A percentile compares a stretch with the other conserved stretches of the same genome.
Evolutionary conservation across 2,888 invertebrate genomes (phyloP).

Genomic region (Lepas anatifera): DNA sequence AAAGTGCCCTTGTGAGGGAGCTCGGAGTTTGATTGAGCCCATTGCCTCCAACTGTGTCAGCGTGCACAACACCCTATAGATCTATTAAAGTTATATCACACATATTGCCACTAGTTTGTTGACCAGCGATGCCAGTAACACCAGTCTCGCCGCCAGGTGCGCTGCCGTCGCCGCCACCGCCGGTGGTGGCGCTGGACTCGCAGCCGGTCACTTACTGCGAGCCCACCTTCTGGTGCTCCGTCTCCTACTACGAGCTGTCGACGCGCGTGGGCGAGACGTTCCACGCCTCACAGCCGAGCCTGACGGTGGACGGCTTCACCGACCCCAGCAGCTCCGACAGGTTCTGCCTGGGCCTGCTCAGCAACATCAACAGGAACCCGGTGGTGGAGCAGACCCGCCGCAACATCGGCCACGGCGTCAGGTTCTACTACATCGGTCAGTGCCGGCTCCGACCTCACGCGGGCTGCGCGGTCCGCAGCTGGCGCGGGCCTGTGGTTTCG

Average conservation of each 20-base stretch:
- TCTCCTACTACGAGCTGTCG: slow-evolving; percentile 96
- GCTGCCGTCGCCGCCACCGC: slow-evolving; percentile 4
- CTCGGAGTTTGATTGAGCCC: too few species aligned
- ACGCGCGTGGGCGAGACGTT: slow-evolving; percentile 95
- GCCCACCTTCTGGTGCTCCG: slow-evolving; percentile 97
- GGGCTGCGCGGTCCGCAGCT: too few species aligned
- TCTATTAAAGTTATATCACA: too few species aligned
- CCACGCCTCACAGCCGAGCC: slow-evolving; percentile 89
- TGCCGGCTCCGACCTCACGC: too few species aligned
- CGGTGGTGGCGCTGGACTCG: not conserved
- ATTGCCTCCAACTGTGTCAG: too few species aligned
- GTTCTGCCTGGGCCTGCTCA: slow-evolving; percentile 88
- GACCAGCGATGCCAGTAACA: too few species aligned
- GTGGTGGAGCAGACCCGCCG: slow-evolving; percentile 92
- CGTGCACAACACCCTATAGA: too few species aligned
- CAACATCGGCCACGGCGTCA: slow-evolving; percentile 88
- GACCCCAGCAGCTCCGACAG: slow-evolving; percentile 96
- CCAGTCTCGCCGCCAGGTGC: not conserved
- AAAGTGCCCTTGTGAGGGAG: too few species aligned
- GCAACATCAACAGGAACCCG: slow-evolving; percentile 91
- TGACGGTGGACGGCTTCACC: slow-evolving; percentile 89
- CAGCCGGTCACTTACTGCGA: slow-evolving; percentile 94
- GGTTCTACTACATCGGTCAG: slow-evolving; percentile 83
- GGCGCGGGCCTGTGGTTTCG: too few species aligned
- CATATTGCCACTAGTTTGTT: too few species aligned